These are phyloP conservation scores for Salmo trutta DNA, from an alignment of 2,797 vertebrate genomes.

Conservation along the genomic window DNA sequence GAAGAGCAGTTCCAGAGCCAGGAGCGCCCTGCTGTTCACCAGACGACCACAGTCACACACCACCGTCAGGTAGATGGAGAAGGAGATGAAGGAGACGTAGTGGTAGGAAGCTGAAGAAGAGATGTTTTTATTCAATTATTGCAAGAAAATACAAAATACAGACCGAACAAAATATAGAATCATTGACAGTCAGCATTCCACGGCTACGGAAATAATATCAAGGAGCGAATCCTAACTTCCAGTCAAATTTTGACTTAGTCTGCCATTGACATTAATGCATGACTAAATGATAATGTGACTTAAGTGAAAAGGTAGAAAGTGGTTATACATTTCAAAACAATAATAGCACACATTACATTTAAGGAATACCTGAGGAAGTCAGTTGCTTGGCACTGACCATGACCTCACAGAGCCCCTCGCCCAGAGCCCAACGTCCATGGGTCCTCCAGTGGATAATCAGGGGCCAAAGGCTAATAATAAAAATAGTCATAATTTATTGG, in stretches of 20 bases:
- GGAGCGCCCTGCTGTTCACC: slow-evolving; percentile 51
- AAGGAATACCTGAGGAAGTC: slow-evolving; percentile 41
- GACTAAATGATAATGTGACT: no score
- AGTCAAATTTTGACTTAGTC: no score
- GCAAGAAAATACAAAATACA: not conserved
- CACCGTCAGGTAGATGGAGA: slow-evolving; percentile 67
- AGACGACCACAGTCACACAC: slow-evolving; percentile 48
- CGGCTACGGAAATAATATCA: not conserved
- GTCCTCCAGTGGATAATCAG: slow-evolving; percentile 66
- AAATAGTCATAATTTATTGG: no score
- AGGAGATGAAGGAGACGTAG: slow-evolving; percentile 67
- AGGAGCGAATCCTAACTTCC: no score
- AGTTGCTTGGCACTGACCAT: slow-evolving; percentile 68
- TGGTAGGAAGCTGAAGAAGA: slow-evolving; percentile 62
- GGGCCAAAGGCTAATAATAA: slow-evolving; percentile 54
- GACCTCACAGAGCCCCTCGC: slow-evolving; percentile 60
- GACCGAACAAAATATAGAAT: not conserved
- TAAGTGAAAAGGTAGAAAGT: no score
- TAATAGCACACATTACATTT: not conserved
- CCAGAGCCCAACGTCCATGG: slow-evolving; percentile 62
- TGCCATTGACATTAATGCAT: no score
- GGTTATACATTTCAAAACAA: no score
- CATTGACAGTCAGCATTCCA: not conserved
- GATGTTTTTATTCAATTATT: no score
- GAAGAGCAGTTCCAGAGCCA: slow-evolving; percentile 59